phyloP scores from a whole-genome alignment of 2,888 invertebrate genomes.

The Apotomis betuletana region DNA sequence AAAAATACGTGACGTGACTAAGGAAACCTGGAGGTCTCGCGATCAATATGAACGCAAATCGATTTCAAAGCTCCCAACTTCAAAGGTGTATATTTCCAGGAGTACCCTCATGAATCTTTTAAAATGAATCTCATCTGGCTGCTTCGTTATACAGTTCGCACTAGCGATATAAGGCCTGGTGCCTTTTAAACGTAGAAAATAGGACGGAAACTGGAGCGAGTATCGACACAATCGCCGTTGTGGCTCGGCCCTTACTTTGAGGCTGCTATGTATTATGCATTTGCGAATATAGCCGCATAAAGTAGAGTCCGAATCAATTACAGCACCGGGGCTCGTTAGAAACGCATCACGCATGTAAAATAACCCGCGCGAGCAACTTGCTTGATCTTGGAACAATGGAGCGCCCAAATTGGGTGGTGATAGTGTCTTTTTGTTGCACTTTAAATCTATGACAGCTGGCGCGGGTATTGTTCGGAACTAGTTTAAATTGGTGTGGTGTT shows the following conservation, averaged over 20 bases:
- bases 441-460: conserved; percentile 40
- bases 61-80: not conserved
- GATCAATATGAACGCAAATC: not conserved
- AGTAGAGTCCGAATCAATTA: conserved; percentile 81
- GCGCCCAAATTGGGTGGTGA: conserved; percentile 74
- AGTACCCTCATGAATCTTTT: conserved; percentile 39
- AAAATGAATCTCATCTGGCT: conserved; percentile 31
- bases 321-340: conserved; percentile 78
- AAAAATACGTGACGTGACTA: no score
- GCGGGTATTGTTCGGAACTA: conserved; percentile 39
- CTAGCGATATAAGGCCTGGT: conserved; percentile 38
- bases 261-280: conserved; percentile 80
- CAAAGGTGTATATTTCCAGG: conserved; percentile 18
- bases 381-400: conserved; percentile 77
- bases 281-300: conserved; percentile 81
- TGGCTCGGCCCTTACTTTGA: conserved; percentile 50
- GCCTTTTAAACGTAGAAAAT: conserved; percentile 31
- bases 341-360: conserved; percentile 83
- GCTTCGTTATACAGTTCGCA: conserved; percentile 40
- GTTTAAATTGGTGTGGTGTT: conserved; percentile 22
- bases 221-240: conserved; percentile 37
- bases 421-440: conserved; percentile 47
- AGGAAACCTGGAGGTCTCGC: not conserved
- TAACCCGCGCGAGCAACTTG: conserved; percentile 74
- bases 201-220: conserved; percentile 34